Percentiles rank a stretch among this genome's conserved stretches.
These are phyloP conservation scores for Bombus confusus DNA, from an alignment of 1,140 invertebrate genomes.

Conservation along the genomic window DNA sequence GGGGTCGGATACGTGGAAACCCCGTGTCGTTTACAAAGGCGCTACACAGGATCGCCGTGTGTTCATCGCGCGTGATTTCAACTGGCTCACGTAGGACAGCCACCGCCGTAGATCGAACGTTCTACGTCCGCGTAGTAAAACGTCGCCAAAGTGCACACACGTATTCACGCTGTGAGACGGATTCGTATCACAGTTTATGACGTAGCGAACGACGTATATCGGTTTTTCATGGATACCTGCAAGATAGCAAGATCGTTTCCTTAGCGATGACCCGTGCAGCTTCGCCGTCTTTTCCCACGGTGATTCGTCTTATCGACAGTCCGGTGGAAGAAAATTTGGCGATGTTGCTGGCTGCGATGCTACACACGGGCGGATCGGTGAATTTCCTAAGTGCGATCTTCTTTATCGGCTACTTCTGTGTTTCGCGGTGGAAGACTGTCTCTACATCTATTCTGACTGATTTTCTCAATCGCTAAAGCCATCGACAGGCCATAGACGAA, in stretches of 20 bases:
- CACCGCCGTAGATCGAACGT: background rate
- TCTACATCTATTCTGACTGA: too few species aligned
- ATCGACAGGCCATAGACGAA: too few species aligned
- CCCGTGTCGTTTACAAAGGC: conserved; percentile 23
- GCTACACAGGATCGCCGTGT: background rate
- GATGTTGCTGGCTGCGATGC: background rate
- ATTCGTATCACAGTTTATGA: conserved; percentile 8
- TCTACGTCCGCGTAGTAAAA: background rate
- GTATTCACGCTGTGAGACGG: background rate
- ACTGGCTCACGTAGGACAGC: conserved; percentile 12
- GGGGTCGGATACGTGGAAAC: conserved; percentile 11
- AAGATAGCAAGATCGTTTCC: too few species aligned
- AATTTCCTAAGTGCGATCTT: too few species aligned
- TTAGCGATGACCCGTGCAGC: too few species aligned
- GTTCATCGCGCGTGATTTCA: conserved; percentile 32
- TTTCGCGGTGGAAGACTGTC: too few species aligned
- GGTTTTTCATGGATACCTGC: background rate
- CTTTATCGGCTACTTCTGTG: too few species aligned
- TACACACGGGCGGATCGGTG: too few species aligned
- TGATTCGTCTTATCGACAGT: background rate
- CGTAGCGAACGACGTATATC: background rate
- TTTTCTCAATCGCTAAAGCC: too few species aligned
- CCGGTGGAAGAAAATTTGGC: background rate
- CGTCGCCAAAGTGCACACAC: background rate
- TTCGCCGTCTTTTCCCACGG: background rate